phyloP scores from a whole-genome alignment of 2,797 vertebrate genomes.

The Florisuga fusca region DNA sequence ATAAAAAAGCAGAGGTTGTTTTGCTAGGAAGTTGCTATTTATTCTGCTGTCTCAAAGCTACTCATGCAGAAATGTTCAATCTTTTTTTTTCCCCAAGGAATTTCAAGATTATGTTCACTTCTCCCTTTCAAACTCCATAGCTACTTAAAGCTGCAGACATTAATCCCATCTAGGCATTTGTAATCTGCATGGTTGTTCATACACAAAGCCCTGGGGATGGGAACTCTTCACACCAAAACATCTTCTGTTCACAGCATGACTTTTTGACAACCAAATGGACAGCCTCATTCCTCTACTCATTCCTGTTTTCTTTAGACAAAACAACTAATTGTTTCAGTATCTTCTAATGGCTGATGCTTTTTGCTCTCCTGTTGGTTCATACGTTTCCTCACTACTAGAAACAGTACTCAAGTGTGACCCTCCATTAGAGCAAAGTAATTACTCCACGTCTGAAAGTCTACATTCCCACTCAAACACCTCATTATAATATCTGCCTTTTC shows the following conservation, averaged over 20 bases:
- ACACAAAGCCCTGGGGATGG: neutral
- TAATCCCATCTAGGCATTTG: neutral
- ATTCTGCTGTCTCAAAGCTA: neutral
- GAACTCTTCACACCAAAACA: neutral
- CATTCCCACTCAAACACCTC: neutral
- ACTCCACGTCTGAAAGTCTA: neutral
- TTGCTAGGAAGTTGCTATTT: neutral
- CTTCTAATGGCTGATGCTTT: neutral
- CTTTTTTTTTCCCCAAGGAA: neutral
- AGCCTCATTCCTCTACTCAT: neutral
- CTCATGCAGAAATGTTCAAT: neutral
- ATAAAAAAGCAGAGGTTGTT: neutral
- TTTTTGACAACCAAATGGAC: neutral
- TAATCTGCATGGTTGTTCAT: neutral
- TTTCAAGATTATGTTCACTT: neutral
- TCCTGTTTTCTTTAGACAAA: neutral
- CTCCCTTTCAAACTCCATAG: neutral
- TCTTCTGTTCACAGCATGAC: neutral
- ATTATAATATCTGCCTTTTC: neutral
- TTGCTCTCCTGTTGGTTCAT: neutral
- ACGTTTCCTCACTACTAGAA: neutral
- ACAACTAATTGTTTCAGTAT: neutral
- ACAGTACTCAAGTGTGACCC: neutral
- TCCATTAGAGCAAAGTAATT: neutral
- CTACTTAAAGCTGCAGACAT: neutral